These are phyloP conservation scores for Trichogramma pretiosum DNA, from an alignment of 1,140 invertebrate species.

Conservation along the genomic window DNA sequence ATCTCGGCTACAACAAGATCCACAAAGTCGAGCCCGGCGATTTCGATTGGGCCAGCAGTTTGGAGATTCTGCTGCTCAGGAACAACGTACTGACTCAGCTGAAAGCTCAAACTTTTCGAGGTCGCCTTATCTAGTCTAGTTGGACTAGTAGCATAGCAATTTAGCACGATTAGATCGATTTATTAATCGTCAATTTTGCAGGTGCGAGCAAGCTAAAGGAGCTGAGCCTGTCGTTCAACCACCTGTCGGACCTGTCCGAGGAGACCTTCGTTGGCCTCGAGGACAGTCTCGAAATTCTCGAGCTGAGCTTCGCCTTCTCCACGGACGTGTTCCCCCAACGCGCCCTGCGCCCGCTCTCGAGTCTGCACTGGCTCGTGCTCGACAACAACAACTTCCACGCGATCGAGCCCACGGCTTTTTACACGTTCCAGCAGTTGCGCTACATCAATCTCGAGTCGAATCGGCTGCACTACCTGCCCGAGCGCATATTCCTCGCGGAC, in stretches of 20 bases:
- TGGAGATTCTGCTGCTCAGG: conserved; percentile 74
- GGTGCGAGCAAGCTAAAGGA: conserved; percentile 65
- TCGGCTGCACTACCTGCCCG: conserved; percentile 55
- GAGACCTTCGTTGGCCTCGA: conserved; percentile 67
- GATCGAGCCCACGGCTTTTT: conserved; percentile 52
- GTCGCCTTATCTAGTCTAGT: conserved; percentile 3
- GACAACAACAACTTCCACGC: conserved; percentile 80
- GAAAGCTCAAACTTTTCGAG: conserved; percentile 60
- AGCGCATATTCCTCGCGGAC: conserved; percentile 56
- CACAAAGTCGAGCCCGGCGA: conserved; percentile 62
- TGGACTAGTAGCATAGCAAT: too few relatives aligned
- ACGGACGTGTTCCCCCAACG: conserved; percentile 68
- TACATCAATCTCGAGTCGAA: conserved; percentile 85
- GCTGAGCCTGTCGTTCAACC: conserved; percentile 82
- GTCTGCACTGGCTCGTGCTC: conserved; percentile 73
- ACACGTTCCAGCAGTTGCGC: conserved; percentile 61
- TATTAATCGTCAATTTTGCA: neutral
- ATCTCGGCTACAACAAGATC: conserved; percentile 81
- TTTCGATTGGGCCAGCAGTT: conserved; percentile 72
- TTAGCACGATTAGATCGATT: too few relatives aligned
- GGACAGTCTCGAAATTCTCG: conserved; percentile 67
- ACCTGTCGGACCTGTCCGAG: conserved; percentile 65
- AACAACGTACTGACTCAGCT: conserved; percentile 76
- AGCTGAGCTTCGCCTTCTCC: conserved; percentile 75
- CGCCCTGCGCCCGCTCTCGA: conserved; percentile 58